Conservation (phyloP, 2,888 invertebrate genomes). For the Tipula vernalis region DNA sequence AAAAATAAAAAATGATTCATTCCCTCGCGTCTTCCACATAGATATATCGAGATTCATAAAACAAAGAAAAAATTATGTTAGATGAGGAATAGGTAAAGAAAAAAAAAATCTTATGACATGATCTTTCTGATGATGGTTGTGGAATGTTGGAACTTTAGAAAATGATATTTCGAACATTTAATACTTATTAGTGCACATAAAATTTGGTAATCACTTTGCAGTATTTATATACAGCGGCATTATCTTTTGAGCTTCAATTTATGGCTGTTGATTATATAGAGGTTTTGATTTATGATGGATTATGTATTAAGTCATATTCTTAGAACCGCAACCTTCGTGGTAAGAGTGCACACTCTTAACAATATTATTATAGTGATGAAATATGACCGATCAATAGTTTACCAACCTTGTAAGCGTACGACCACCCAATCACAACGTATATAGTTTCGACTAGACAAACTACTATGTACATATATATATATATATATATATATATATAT, state of each 20-base stretch:
- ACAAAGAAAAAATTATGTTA: neutral
- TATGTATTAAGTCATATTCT: neutral
- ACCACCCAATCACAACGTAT: neutral
- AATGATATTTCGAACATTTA: neutral
- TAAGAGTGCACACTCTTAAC: neutral
- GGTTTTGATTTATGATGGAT: neutral
- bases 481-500: neutral
- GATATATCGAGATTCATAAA: neutral
- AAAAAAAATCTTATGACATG: neutral
- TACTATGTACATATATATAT: neutral
- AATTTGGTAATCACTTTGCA: neutral
- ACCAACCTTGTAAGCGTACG: neutral
- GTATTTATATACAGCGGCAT: neutral
- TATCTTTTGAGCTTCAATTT: neutral
- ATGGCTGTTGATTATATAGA: neutral
- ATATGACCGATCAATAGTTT: neutral
- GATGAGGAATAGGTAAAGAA: neutral
- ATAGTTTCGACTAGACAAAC: neutral
- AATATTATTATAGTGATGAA: neutral
- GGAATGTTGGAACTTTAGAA: neutral
- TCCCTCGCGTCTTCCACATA: neutral
- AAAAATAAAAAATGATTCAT: neutral
- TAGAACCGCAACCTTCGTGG: neutral
- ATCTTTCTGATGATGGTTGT: neutral
- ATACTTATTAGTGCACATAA: neutral